Base-by-base conservation (phyloP, 2,797 vertebrate genomes). In the Bovichtus diacanthus region DNA sequence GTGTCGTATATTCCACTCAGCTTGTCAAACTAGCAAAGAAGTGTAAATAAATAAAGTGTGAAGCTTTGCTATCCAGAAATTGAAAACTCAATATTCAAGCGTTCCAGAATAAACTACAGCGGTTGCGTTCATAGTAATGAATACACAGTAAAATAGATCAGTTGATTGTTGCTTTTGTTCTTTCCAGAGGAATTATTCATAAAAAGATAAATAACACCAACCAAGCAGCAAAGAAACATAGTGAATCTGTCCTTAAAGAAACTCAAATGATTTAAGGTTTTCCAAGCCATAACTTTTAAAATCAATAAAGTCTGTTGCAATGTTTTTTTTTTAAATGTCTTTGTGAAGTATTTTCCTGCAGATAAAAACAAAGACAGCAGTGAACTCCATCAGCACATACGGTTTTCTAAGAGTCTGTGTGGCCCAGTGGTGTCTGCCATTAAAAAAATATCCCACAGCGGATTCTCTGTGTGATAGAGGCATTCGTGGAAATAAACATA, bases 401-500 rank as follows among this genome's bases (percentile, higher is more conserved):
- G 19, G 29, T 55, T 70, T 56, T 6, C 9, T 49, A 12, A 9
- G 18, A 5, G 21, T 55, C 46, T 71, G 34, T 66, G 31, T 39
- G 39, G 60, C 19, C 50, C 46, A 27, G 2, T 55, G 25, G 41
- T 63, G 59, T 58, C 55, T 76, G 41, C 61, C 78, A 76, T 74
- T 61, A 47, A 62, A 75, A 12, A 49, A 50, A 74, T 31, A 55
- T 70, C 74, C 47, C 43, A 43, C 34, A 51, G 69, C 76, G 62
- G 15, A 53, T 34, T 11, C 49, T 60, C 41, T 54, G 69, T 29
- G 25, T 70, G 66, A 75, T 15, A 56, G 54, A 74, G 21, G 65
- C n/a, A 19, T 71, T 61, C 38, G 71, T 41, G 43, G 49, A 34
- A 29, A 59, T 21, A n/a, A 58, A 72, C 50, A 29, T 61, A 72